Conservation (phyloP, 2,797 vertebrate genomes). For the Cossypha dichroa region DNA sequence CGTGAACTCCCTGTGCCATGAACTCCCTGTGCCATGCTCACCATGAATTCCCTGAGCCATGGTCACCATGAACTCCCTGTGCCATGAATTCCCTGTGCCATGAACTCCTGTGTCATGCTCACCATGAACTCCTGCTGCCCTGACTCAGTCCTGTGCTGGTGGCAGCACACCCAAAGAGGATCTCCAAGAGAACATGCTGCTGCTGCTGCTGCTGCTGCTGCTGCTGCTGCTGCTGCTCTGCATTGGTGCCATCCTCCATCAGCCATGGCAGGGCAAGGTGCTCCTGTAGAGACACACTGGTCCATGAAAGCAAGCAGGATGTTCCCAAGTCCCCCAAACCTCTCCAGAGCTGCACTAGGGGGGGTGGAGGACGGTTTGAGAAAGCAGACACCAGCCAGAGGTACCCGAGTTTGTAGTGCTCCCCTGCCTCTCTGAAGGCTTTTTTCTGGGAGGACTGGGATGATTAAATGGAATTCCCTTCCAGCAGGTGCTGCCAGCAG, state of each 20-base stretch:
- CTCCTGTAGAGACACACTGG: neutral
- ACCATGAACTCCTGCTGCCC: fast-evolving
- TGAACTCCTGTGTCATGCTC: no score
- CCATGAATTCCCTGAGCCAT: no score
- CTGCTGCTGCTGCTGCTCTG: neutral
- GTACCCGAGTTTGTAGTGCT: neutral
- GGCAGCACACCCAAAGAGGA: neutral
- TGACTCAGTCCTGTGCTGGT: fast-evolving
- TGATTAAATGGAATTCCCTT: neutral
- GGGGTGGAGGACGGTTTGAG: neutral
- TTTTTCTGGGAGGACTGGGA: neutral
- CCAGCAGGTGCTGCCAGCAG: neutral
- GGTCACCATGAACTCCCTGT: no score
- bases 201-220: neutral
- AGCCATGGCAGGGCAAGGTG: neutral
- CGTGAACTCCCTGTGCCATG: no score
- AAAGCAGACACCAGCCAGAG: neutral
- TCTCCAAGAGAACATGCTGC: neutral
- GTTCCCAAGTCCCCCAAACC: neutral
- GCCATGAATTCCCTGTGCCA: no score
- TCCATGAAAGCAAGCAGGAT: fast-evolving
- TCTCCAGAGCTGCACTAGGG: neutral
- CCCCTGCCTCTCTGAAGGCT: neutral
- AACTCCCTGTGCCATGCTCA: no score
- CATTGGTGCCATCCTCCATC: fast-evolving